Percentiles rank a stretch among this genome's conserved stretches.
These are phyloP conservation scores for Wiebesia pumilae DNA, from an alignment of 1,140 invertebrate species.

Conservation along the genomic window DNA sequence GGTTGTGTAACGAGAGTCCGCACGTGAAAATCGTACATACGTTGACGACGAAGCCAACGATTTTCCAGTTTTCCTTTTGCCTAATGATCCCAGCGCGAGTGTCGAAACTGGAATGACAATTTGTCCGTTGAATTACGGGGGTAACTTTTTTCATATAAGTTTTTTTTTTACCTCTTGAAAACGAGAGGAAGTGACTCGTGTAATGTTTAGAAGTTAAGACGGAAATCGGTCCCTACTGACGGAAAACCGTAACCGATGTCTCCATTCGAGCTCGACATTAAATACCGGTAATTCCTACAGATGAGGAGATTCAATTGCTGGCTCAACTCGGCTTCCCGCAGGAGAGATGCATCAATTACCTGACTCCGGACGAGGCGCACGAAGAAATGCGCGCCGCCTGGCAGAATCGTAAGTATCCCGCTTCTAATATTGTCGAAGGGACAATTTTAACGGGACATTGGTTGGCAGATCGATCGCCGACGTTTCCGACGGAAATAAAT, in stretches of 20 bases:
- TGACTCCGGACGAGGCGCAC: slow-evolving; percentile 78
- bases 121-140: no score
- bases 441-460: background rate
- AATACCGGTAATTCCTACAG: slow-evolving; percentile 65
- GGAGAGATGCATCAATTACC: slow-evolving; percentile 85
- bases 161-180: no score
- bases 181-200: no score
- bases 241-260: background rate
- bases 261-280: no score
- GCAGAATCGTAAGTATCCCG: slow-evolving; percentile 84
- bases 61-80: no score
- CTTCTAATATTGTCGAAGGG: background rate
- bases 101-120: no score
- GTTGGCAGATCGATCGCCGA: no score
- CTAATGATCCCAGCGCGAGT: no score
- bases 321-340: slow-evolving; percentile 80
- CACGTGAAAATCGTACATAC: no score
- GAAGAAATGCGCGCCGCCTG: slow-evolving; percentile 85
- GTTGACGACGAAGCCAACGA: no score
- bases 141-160: no score
- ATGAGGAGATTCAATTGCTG: slow-evolving; percentile 82
- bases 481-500: no score
- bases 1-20: background rate
- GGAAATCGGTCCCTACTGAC: background rate
- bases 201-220: background rate